phyloP scores from a whole-genome alignment of 2,888 invertebrate genomes.

The Platerodrilus igneus region DNA sequence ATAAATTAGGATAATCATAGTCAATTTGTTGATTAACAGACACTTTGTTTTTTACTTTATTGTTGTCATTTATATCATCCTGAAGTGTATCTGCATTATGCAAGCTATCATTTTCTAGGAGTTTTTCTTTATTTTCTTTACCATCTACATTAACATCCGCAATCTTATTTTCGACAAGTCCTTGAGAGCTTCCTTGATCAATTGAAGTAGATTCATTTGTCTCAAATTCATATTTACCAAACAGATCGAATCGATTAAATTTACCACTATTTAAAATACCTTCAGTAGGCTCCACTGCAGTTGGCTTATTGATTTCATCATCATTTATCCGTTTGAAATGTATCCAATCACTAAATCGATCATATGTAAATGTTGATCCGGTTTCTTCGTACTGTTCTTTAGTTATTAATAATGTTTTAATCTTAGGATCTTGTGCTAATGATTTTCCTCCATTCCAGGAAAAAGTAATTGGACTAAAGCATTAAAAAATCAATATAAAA shows the following conservation, averaged over 20 bases:
- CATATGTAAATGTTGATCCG: conserved; percentile 59
- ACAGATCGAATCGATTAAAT: conserved; percentile 19
- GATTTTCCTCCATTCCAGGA: conserved; percentile 86
- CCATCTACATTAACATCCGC: conserved; percentile 3
- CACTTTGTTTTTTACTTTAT: too few species aligned
- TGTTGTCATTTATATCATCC: conserved; percentile 6
- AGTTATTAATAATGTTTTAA: conserved; percentile 68
- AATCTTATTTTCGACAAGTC: too few species aligned
- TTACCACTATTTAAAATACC: conserved; percentile 10
- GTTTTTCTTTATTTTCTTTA: conserved; percentile 12
- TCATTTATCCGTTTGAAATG: conserved; percentile 5
- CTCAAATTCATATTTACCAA: conserved; percentile 20
- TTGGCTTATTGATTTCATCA: conserved; percentile 2
- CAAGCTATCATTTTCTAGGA: conserved; percentile 1
- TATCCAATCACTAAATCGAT: conserved; percentile 51
- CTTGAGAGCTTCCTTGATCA: too few species aligned
- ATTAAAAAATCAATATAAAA: conserved; percentile 6
- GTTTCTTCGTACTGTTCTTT: conserved; percentile 87
- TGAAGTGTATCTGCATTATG: conserved; percentile 5
- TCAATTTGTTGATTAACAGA: too few species aligned
- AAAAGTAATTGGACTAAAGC: conserved; percentile 69
- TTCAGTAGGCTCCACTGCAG: conserved; percentile 6
- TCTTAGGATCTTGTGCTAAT: conserved; percentile 68
- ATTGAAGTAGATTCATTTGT: conserved; percentile 8
- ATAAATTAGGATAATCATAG: too few species aligned